Evolutionary conservation across 2,113 vertebrate genomes (phyloP).

Genomic region (Uria aalge): DNA sequence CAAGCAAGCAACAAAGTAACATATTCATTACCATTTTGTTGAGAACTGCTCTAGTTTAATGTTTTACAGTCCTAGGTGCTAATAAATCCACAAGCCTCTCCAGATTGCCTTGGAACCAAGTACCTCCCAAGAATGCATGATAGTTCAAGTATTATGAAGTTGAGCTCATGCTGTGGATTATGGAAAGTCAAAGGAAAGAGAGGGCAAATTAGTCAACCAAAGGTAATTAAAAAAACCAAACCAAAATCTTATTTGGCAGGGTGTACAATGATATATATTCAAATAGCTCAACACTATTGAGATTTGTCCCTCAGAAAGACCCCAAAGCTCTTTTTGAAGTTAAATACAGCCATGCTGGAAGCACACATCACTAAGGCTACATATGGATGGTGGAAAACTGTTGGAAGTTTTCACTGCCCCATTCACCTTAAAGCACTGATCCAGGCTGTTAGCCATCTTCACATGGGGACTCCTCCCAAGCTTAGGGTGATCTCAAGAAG

Average conservation of each 20-base stretch:
- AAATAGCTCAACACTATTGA: background rate
- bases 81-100: background rate
- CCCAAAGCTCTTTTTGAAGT: background rate
- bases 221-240: background rate
- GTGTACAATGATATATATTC: background rate
- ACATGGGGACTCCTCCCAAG: background rate
- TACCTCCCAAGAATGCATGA: background rate
- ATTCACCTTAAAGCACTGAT: background rate
- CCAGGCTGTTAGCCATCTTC: background rate
- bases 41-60: background rate
- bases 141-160: rapidly evolving
- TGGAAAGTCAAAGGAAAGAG: background rate
- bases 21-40: rapidly evolving
- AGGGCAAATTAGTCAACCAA: background rate
- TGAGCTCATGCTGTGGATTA: background rate
- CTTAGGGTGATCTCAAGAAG: background rate
- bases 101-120: background rate
- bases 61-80: background rate
- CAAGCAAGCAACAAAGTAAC: background rate
- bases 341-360: background rate
- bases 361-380: background rate
- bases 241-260: background rate
- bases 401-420: background rate
- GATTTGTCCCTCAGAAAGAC: background rate
- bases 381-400: background rate